Evolutionary conservation across 2,797 vertebrate species (phyloP), one percentile per base, ranked within the genome.

Genomic region (Enteromius paludinosus): DNA sequence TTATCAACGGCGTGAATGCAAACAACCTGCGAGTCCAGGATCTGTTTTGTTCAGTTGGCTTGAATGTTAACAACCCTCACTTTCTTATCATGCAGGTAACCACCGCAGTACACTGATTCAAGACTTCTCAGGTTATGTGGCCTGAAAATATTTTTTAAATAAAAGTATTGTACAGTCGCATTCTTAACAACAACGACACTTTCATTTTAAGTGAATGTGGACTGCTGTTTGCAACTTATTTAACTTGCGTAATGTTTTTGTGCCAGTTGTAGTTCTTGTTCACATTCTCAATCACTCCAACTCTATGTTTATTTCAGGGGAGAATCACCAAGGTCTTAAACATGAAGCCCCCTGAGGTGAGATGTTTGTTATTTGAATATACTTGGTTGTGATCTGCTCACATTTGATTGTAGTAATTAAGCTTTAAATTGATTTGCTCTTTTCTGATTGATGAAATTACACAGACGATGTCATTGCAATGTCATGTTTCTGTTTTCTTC

Each of bases 21-120:
- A 93, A 95, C 89, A 97, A 95, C 88, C 94, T 88, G 59, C 92
- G 97, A 33, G 97, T 99, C 20, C 97, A 98, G 79, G 98, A 99
- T 92, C 93, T 99, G 45, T 99, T 99, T 90, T 97, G 97, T 89
- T 99, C 97, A 0, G 81, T 99, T 59, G 98, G 98, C 25, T 95
- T 99, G 87, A 99, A 99, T 30, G 97, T 99, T 87, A 99, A 99
- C 92, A 99, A 99, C 85, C 98, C 98, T 66, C 96, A 99, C 86
- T 99, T 99, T 88, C 97, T 99, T 52, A 99, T 99, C 85, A 99
- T 99, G 98, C 98, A 99, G 98, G 98, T 99, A 90, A 45, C 0
- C 7, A 78, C 52, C 66, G 30, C 20, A 25, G 47, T 18, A 33
- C 18, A 20, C 10, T 52, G 28, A 7, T 68, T 30, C 10, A 66